These are phyloP conservation scores for Pogonus chalceus DNA, from an alignment of 1,140 invertebrate genomes.

Conservation along the genomic window DNA sequence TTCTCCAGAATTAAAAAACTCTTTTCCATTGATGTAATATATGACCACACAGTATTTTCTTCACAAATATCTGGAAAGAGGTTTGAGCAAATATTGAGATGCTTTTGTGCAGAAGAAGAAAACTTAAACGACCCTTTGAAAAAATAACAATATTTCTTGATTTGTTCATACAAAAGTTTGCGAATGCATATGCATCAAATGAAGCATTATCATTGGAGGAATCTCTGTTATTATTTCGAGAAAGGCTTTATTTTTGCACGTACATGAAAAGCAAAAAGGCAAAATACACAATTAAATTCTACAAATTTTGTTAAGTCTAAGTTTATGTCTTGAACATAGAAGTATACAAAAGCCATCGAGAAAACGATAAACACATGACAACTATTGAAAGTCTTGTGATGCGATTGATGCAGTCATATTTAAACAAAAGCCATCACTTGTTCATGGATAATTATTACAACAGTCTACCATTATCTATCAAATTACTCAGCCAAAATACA, in stretches of 20 bases:
- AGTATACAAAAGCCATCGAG: slow-evolving; percentile 23
- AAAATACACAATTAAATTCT: slow-evolving; percentile 29
- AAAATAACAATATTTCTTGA: slow-evolving; percentile 10
- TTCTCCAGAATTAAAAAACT: no score
- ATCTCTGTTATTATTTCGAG: slow-evolving; percentile 27
- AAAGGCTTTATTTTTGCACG: slow-evolving; percentile 22
- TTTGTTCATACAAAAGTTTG: slow-evolving; percentile 2
- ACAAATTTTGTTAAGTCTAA: slow-evolving; percentile 20
- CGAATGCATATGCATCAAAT: no score
- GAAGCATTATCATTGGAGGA: slow-evolving; percentile 23
- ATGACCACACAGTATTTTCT: no score
- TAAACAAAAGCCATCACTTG: slow-evolving; percentile 24
- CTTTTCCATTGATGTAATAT: no score
- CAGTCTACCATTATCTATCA: no score
- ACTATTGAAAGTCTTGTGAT: no score
- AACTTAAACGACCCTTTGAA: slow-evolving; percentile 15
- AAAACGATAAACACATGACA: slow-evolving; percentile 14
- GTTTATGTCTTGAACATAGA: slow-evolving; percentile 29
- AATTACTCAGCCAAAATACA: slow-evolving; percentile 30
- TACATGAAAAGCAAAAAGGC: slow-evolving; percentile 24
- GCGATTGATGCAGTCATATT: slow-evolving; percentile 21
- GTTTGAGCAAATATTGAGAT: slow-evolving; percentile 26
- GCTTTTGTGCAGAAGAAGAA: slow-evolving; percentile 19
- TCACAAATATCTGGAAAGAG: slow-evolving; percentile 24
- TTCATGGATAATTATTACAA: no score